phyloP scores from a whole-genome alignment of 37 sponge, comb jelly and placozoan species.

The Eunapius fragilis region DNA sequence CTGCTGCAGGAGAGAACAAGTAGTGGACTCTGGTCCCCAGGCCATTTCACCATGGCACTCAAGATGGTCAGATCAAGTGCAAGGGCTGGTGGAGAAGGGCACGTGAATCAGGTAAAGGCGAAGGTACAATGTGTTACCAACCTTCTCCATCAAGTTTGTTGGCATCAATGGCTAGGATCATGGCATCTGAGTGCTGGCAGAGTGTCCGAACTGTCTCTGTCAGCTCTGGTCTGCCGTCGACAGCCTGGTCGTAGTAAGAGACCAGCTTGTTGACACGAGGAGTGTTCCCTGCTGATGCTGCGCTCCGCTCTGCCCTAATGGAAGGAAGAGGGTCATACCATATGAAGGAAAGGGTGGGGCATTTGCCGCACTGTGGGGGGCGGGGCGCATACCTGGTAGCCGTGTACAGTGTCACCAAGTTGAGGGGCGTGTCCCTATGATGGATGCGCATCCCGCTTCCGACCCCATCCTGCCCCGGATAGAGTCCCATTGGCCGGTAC shows the following conservation, averaged over 20 bases:
- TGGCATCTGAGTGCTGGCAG: slow-evolving; percentile 15
- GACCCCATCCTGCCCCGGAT: slow-evolving; percentile 67
- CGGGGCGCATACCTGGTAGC: slow-evolving; percentile 44
- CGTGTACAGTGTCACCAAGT: slow-evolving; percentile 67
- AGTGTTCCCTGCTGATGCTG: not conserved
- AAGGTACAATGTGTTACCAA: not conserved
- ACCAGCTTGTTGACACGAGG: slow-evolving; percentile 44
- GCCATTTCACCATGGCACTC: slow-evolving; percentile 3
- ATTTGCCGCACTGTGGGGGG: too few species aligned
- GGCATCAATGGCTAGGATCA: not conserved
- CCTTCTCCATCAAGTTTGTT: slow-evolving; percentile 5
- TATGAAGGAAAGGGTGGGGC: too few species aligned
- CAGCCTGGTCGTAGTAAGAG: slow-evolving; percentile 9
- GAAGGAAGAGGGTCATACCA: too few species aligned
- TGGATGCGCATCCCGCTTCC: slow-evolving; percentile 69
- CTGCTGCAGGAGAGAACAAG: slow-evolving; percentile 27
- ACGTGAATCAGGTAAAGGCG: not conserved
- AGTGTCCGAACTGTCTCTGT: slow-evolving; percentile 42
- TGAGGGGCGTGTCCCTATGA: slow-evolving; percentile 32
- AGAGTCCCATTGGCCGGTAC: slow-evolving; percentile 43
- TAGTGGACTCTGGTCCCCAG: slow-evolving; percentile 4
- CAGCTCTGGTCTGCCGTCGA: slow-evolving; percentile 13
- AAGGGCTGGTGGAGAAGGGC: not conserved
- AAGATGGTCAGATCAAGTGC: slow-evolving; percentile 5
- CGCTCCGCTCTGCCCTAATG: slow-evolving; percentile 31